Percentiles rank a stretch among this genome's conserved stretches.
Conservation (phyloP, 2,797 vertebrate genomes). For the Chelon auratus region DNA sequence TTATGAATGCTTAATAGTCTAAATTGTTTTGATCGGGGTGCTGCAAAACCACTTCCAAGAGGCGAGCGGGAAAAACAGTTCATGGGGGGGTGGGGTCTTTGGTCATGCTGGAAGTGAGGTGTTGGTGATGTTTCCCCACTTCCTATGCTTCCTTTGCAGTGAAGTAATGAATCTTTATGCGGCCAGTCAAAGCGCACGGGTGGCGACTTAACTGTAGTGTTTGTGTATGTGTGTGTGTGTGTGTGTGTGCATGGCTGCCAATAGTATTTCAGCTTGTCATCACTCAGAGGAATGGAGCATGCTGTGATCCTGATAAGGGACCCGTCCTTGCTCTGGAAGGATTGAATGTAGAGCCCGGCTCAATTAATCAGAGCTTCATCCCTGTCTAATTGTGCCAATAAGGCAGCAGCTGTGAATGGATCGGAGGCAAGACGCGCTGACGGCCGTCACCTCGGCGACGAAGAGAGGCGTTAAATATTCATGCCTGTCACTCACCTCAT, state of each 20-base stretch:
- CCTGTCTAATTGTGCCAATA: conserved; percentile 78
- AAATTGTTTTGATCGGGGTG: too few species aligned
- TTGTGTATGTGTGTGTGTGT: not conserved
- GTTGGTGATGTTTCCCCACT: not conserved
- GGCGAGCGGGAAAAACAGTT: too few species aligned
- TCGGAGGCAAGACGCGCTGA: conserved; percentile 65
- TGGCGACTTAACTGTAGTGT: conserved; percentile 17
- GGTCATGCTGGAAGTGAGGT: too few species aligned
- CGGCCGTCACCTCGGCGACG: conserved; percentile 74
- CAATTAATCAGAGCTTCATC: conserved; percentile 70
- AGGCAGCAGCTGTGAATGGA: conserved; percentile 74
- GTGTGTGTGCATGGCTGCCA: conserved; percentile 42
- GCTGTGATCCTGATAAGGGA: conserved; percentile 51
- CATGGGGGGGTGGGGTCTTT: too few species aligned
- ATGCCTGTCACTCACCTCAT: conserved; percentile 80
- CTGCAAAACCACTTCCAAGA: too few species aligned
- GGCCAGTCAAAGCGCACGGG: conserved; percentile 17
- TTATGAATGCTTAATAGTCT: too few species aligned
- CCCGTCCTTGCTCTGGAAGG: conserved; percentile 45
- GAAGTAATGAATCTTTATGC: conserved; percentile 34
- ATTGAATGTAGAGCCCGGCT: conserved; percentile 56
- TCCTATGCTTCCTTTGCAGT: conserved; percentile 19
- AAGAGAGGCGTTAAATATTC: conserved; percentile 81
- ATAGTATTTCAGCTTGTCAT: conserved; percentile 56
- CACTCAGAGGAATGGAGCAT: conserved; percentile 51